phyloP scores from a whole-genome alignment of 2,113 vertebrate species.

The Nerophis ophidion region DNA sequence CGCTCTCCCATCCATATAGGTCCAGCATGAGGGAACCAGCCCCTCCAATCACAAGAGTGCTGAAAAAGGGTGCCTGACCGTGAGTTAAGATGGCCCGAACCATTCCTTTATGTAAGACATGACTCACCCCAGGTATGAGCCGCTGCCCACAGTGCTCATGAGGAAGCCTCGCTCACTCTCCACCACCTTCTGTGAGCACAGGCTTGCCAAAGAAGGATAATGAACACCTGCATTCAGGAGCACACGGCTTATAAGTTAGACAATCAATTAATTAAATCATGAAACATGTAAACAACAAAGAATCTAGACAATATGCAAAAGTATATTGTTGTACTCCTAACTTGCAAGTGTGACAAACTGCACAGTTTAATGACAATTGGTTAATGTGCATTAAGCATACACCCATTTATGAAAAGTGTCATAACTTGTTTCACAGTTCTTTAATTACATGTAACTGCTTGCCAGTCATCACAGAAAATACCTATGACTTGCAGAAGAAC shows the following conservation, averaged over 20 bases:
- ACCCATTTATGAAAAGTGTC: no score
- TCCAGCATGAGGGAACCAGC: slow-evolving; percentile 89
- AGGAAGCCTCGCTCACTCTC: slow-evolving; percentile 86
- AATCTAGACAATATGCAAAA: background rate
- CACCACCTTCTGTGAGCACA: slow-evolving; percentile 86
- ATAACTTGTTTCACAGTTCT: no score
- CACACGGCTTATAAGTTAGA: background rate
- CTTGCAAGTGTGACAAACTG: background rate
- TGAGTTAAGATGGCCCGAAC: background rate
- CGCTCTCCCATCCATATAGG: slow-evolving; percentile 85
- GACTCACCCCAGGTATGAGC: slow-evolving; percentile 91
- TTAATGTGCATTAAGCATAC: no score
- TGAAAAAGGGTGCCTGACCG: slow-evolving; percentile 34
- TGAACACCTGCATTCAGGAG: slow-evolving; percentile 66
- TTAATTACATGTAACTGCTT: no score
- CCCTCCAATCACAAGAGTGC: slow-evolving; percentile 84
- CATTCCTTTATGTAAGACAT: slow-evolving; percentile 1
- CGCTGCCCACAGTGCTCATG: slow-evolving; percentile 88
- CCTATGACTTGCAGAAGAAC: no score
- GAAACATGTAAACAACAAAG: background rate
- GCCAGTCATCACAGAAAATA: no score
- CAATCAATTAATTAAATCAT: background rate
- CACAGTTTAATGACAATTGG: background rate
- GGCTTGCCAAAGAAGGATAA: slow-evolving; percentile 75
- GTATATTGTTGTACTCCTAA: background rate